phyloP scores from a whole-genome alignment of 1,140 invertebrate genomes.

The Lordiphosa collinella region DNA sequence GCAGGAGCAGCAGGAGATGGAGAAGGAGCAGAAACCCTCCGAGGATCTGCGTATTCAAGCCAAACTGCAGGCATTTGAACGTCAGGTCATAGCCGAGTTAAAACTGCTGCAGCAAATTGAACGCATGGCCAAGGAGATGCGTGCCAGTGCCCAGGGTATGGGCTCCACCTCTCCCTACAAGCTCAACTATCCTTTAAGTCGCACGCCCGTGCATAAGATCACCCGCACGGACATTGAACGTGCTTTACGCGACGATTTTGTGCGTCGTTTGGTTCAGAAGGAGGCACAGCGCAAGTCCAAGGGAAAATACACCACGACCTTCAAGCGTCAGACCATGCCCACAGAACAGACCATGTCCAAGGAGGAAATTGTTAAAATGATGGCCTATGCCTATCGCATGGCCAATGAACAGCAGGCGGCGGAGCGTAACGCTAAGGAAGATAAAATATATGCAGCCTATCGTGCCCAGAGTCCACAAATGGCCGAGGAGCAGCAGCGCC shows the following conservation, averaged over 20 bases:
- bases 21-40: not conserved
- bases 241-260: conserved; percentile 59
- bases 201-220: conserved; percentile 68
- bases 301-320: not conserved
- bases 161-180: conserved; percentile 15
- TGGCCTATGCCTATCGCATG: conserved; percentile 71
- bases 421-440: conserved; percentile 14
- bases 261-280: conserved; percentile 51
- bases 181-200: conserved; percentile 50
- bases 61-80: conserved; percentile 61
- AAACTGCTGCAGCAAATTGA: conserved; percentile 66
- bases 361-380: conserved; percentile 62
- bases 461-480: conserved; percentile 14
- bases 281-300: conserved; percentile 45
- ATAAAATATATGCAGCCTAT: conserved; percentile 44
- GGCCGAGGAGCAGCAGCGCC: conserved; percentile 23
- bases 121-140: conserved; percentile 60
- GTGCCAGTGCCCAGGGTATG: conserved; percentile 21
- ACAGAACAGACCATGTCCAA: conserved; percentile 36
- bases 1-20: not conserved
- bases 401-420: conserved; percentile 37
- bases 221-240: conserved; percentile 63
- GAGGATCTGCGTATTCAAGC: conserved; percentile 47
- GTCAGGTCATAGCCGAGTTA: conserved; percentile 62
- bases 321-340: conserved; percentile 50